Base-by-base conservation (phyloP, 2,113 vertebrate species). In the Podarcis muralis region DNA sequence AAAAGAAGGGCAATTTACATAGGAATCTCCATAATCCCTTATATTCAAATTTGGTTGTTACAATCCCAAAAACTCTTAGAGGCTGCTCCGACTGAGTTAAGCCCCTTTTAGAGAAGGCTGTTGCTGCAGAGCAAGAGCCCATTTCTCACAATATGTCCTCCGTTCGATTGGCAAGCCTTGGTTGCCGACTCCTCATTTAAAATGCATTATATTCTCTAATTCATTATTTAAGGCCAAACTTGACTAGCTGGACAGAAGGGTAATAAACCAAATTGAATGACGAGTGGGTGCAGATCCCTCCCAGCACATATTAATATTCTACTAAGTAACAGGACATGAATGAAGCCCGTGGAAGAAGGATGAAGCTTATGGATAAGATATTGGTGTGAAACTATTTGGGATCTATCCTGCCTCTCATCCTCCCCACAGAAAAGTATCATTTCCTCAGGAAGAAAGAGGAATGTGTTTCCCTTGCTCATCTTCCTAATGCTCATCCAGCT, bases 1-100 rank as follows among this genome's bases (percentile, higher is more conserved):
- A 95, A 94, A 95, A 92, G 90, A 95, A 92, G 92, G 85, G 81
- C 89, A 93, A 93, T 94, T 93, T 89, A 68, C 90, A 89, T 71
- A 83, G 92, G 86, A 89, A 93, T 93, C 92, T 83, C 87, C 74
- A 87, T 94, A 93, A 95, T 93, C 79, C 86, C 92, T 89, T 84
- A 71, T 84, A 93, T 91, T 91, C 92, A 81, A 91, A 90, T 91
- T 25, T 93, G 85, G 37, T 88, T 92, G 85, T 93, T 93, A 89
- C 86, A 91, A 84, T 94, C 48, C 81, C 91, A 89, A 62, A 87
- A 83, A 69, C 71, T 92, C 88, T 90, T 3, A 0, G 92, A 93
- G 91, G 91, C 94, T 90, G 80, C 79, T 89, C 85, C 92, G 91
- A 92, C 89, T 87, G 87, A 91, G 89, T 93, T 94, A 93, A 91